These are phyloP conservation scores for Panzeria rudis DNA, from an alignment of 2,888 invertebrate species.

Conservation along the genomic window DNA sequence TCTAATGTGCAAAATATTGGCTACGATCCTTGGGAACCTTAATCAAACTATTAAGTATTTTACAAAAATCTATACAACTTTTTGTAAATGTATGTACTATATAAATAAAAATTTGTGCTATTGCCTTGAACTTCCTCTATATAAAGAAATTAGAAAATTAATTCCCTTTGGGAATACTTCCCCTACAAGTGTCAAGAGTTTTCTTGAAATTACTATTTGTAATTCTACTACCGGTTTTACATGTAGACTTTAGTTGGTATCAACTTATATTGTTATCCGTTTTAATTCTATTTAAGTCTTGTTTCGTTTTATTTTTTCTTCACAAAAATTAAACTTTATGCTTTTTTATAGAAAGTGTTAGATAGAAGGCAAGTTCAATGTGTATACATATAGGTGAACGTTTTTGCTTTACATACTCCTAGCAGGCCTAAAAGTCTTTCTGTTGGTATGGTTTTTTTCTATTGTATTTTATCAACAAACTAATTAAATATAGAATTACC, in stretches of 20 bases:
- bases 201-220: conserved; percentile 55
- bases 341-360: conserved; percentile 1
- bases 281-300: conserved; percentile 57
- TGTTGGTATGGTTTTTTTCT: neutral
- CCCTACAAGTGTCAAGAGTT: conserved; percentile 7
- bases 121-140: no score
- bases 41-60: no score
- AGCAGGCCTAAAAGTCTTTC: neutral
- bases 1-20: no score
- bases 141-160: neutral
- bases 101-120: no score
- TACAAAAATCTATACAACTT: no score
- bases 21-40: no score
- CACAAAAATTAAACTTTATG: neutral
- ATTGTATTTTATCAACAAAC: neutral
- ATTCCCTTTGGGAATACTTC: conserved; percentile 15
- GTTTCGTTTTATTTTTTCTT: conserved; percentile 27
- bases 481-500: conserved; percentile 26
- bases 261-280: conserved; percentile 67
- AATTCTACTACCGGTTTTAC: conserved; percentile 60
- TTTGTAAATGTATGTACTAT: no score
- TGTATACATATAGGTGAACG: neutral
- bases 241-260: conserved; percentile 58
- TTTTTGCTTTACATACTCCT: neutral
- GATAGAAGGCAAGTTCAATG: neutral